Evolutionary conservation across 2,797 vertebrate species (phyloP), one percentile per base, ranked within the genome.

Genomic region (Hoplostethus atlanticus): DNA sequence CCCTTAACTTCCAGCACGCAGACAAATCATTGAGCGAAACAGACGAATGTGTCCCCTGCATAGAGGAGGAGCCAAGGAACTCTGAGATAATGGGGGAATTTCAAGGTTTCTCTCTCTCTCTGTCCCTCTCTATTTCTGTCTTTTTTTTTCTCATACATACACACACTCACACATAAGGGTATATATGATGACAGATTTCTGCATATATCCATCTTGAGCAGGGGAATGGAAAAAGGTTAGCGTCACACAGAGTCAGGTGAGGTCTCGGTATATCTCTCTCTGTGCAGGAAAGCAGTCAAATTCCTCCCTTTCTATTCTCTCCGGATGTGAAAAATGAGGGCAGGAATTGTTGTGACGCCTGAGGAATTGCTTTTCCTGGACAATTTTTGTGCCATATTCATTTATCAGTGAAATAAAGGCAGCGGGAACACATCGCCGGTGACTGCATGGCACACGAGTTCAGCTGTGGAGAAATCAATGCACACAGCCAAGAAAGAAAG

Each of bases 311-410:
- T 69, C 57, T 46, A 53, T 78, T 79, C 34, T 81, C 78, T 79
- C 70, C 71, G 60, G 79, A 87, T 81, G 87, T 93, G 91, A 94
- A 91, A 93, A 92, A 94, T 87, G 92, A 93, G 74, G 71, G 38
- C 31, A 67, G 65, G 79, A 93, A 93, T 94, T 91, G 89, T 88
- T 90, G 87, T 90, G 93, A 93, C 87, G 85, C 84, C 84, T 79
- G 86, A 93, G 79, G 88, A 92, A 94, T 93, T 93, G 92, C 90
- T 92, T 93, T 91, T 87, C 87, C 72, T 60, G 76, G 83, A 93
- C 89, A 84, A 81, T 89, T 91, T 91, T 87, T 89, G 79, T 83
- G 75, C 80, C 84, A 87, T 87, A 86, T 87, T 88, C 81, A 87
- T 92, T 93, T 83, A 92, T 87, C 84, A 84, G 81, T 46, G 30